Base-by-base conservation (phyloP, 1,140 invertebrate genomes). In the Drosophila subobscura region DNA sequence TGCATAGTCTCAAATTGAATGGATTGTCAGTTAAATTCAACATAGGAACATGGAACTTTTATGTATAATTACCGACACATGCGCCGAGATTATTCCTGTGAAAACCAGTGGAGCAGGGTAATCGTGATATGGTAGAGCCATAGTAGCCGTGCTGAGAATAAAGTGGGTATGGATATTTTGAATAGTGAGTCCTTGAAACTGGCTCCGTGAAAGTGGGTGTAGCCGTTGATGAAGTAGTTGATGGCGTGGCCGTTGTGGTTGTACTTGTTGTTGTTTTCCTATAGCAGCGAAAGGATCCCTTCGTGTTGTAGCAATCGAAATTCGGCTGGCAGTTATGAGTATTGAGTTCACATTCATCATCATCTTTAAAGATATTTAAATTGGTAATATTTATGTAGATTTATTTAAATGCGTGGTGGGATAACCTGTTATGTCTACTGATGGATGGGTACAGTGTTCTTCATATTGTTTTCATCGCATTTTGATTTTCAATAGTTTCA, bases 301-400 rank as follows among this genome's bases (percentile, higher is more conserved):
- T 91, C 0, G 91, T 97, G 85, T 99, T 99, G 47, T 94, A 93
- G 90, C 98, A 99, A 2, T 94, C 92, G 83, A 96, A 98, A 4
- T 95, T 95, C 0, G 93, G 80, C 0, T 94, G 94, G 88, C 98
- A 99, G 79, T 96, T 96, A 89, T 99, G 95, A 0, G 94, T 96
- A 4, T 95, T 95, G 2, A 97, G 92, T 0, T 91, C 72, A 88
- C 98, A 99, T 92, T 99, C 98, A 91, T 99, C 96, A 75, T 99
- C 96, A 91, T 99, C 98, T 97, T 10, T 5, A 56, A 59, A 12
- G 7, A 14, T 27, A 33, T 3, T 5, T n/a, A 33, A 33, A 27
- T 25, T 49, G 10, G 23, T 45, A 27, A 1, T 41, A 16, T 22
- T 7, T 47, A 29, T 7, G 7, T 29, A 7, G 6, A 6, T 29